A percentile compares a stretch with the other conserved stretches of the same genome.
Conservation (phyloP, 2,797 vertebrate species). For the Gallinago solitaria region DNA sequence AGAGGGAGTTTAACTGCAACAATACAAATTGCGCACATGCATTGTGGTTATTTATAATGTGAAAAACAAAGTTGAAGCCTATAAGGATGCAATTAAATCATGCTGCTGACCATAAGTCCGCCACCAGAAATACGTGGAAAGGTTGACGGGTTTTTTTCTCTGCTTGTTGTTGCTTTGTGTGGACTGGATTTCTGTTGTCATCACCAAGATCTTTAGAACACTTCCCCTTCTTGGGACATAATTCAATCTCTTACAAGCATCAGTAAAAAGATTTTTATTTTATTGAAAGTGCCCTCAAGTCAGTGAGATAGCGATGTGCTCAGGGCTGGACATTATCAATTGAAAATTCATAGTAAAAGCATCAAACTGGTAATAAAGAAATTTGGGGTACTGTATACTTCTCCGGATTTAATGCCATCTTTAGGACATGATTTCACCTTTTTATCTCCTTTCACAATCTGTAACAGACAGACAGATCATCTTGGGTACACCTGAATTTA, state of each 20-base stretch:
- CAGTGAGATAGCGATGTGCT: not conserved
- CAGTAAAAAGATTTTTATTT: not conserved
- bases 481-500: not conserved
- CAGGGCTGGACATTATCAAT: not conserved
- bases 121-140: not conserved
- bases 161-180: not conserved
- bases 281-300: not conserved
- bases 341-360: not conserved
- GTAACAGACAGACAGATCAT: not conserved
- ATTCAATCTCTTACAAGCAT: not conserved
- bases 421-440: not conserved
- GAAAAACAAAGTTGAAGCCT: not conserved
- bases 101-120: not conserved
- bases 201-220: accelerated
- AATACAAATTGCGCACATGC: not conserved
- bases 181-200: not conserved
- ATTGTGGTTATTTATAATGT: accelerated
- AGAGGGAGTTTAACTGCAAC: not conserved
- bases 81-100: too few species aligned
- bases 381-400: not conserved
- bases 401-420: not conserved
- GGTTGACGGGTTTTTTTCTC: not conserved
- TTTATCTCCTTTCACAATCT: not conserved
- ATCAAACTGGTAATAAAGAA: not conserved
- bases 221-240: not conserved